Evolutionary conservation across 2,113 vertebrate genomes (phyloP), one percentile per base, ranked within the genome.

Genomic region (Ardeotis arabs): DNA sequence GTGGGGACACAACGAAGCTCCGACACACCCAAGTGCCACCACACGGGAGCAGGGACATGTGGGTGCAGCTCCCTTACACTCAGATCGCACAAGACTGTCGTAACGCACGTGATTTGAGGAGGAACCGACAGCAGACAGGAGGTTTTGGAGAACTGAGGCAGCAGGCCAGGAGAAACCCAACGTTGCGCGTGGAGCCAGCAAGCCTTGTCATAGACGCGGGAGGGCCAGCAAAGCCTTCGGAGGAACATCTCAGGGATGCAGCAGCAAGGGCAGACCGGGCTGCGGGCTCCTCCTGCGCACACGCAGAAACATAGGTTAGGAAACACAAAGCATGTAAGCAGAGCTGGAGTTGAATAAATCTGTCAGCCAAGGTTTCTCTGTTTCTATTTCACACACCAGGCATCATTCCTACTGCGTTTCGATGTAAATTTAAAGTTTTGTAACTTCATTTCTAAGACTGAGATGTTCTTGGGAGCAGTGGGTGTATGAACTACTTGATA

Each of bases 41-140:
- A 2, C 5, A 9, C 1, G 21, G 25, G 37, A 49, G 10, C 52
- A 1, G 12, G 6, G 50, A 7, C 2, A 7, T 16, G 24, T n/a
- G 3, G 2, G 28, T 28, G 19, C 25, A 15, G 39, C 39, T 62
- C 39, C 39, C n/a, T 23, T 6, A 23, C 0, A 1, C n/a, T 47
- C 7, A 6, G 29, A 17, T 13, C 0, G 2, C 56, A 17, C 31
- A 9, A 28, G 22, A 12, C 29, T 21, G 9, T 29, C 13, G 6
- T 3, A 49, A 31, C 4, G 1, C n/a, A 12, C 2, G 0, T 4
- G n/a, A 35, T 55, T 55, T 41, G 35, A 62, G 47, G 60, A 23
- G 39, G 49, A n/a, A 59, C 24, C 2, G 3, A 45, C 33, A 33
- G 22, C 53, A 73, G 28, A 14, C 0, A 3, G 50, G 58, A 8